Evolutionary conservation across 2,797 vertebrate genomes (phyloP).

Genomic region (Gobio occitaniae): DNA sequence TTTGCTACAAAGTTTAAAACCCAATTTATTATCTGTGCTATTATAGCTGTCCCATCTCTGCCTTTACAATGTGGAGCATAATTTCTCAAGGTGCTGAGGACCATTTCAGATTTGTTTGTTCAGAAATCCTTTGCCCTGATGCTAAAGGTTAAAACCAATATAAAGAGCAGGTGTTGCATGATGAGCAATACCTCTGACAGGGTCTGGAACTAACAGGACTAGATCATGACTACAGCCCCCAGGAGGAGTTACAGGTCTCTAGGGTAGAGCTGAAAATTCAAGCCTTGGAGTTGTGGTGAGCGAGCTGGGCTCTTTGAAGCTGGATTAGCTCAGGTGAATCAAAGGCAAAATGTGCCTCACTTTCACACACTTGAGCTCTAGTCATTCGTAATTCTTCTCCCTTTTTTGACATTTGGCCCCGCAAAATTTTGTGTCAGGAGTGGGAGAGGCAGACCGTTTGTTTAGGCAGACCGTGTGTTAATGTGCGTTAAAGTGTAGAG

Average conservation of each 20-base stretch:
- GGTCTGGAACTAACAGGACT: constrained; percentile 50
- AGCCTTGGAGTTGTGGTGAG: constrained; percentile 5
- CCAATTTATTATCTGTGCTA: constrained; percentile 13
- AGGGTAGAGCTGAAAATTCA: constrained; percentile 26
- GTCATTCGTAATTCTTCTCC: constrained; percentile 1
- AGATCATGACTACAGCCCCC: constrained; percentile 37
- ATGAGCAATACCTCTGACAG: constrained; percentile 38
- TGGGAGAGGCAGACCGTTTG: background rate
- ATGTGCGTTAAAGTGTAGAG: background rate
- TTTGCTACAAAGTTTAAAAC: constrained; percentile 22
- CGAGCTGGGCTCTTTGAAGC: constrained; percentile 56
- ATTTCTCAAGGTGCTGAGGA: constrained; percentile 1
- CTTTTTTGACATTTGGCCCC: constrained; percentile 1
- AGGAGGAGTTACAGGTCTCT: constrained; percentile 21
- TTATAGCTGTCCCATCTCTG: background rate
- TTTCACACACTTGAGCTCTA: constrained; percentile 33
- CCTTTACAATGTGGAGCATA: background rate
- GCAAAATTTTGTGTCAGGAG: constrained; percentile 22
- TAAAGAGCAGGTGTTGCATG: constrained; percentile 27
- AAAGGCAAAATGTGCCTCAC: constrained; percentile 20
- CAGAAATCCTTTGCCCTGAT: constrained; percentile 17
- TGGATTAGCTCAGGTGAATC: constrained; percentile 58
- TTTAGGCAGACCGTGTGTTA: constrained; percentile 7
- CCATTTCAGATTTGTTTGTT: constrained; percentile 39
- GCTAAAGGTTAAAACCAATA: constrained; percentile 40